Base-by-base conservation (phyloP, 2,797 vertebrate species). In the Linurgus olivaceus region DNA sequence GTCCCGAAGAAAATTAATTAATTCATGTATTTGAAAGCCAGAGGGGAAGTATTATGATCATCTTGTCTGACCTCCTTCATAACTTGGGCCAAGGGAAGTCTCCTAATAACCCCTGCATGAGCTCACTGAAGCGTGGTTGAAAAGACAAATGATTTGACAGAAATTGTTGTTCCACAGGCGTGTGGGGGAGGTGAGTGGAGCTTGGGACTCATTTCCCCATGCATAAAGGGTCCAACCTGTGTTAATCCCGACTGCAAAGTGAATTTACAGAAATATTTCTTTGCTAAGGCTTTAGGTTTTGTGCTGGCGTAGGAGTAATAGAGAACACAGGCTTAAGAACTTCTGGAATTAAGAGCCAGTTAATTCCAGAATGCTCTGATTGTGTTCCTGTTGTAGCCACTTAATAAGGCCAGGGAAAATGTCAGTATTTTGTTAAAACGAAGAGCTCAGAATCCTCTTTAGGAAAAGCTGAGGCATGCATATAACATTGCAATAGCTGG, bases 371-470 rank as follows among this genome's bases (percentile, higher is more conserved):
- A 94, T 62, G 48, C 9, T 0, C 82, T 68, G 82, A 97, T 96
- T 96, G 90, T 96, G 94, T 93, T 96, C 59, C 82, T 90, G 54
- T 86, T 75, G 73, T 62, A 94, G 83, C 88, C 86, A 70, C 71
- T 95, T 94, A 96, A 81, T 89, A 87, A 90, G 85, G 76, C 84
- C 92, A 91, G n/a, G 42, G 87, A 89, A 93, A 90, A 95, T 92
- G 88, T 95, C 93, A 80, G 52, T 91, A 65, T 97, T 96, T 95
- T 86, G 83, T 97, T 94, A 81, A 95, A 97, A 87, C 2, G 79
- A 96, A 87, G 91, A 95, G 87, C 92, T 97, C 86, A 86, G 94
- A 96, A 98, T 97, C 94, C 94, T 95, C 95, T 95, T 95, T 95
- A 94, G 93, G 91, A 93, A 98, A 96, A 97, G 97, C 66, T 96